phyloP scores from a whole-genome alignment of 2,113 vertebrate genomes.

The Hippocampus comes region DNA sequence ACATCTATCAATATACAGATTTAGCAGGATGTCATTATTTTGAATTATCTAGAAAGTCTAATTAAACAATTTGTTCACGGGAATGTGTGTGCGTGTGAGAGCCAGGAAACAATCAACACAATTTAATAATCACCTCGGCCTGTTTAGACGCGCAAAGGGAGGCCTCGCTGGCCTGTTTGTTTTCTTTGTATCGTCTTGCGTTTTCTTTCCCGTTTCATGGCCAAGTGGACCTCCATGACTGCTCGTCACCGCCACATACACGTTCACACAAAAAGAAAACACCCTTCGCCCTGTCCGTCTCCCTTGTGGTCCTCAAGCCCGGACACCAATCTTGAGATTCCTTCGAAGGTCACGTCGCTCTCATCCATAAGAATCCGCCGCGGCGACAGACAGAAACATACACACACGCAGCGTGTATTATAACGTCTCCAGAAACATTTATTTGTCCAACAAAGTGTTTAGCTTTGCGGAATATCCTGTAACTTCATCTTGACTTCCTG shows the following conservation, averaged over 20 bases:
- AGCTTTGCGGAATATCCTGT: background rate
- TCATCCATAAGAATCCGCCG: background rate
- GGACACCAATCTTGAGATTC: background rate
- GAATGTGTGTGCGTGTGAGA: background rate
- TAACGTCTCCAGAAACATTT: background rate
- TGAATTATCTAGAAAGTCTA: too few relatives aligned
- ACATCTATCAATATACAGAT: background rate
- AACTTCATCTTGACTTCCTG: background rate
- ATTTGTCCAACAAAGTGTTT: background rate
- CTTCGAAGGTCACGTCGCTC: background rate
- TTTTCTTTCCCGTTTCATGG: background rate
- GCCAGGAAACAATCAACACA: constrained; percentile 6
- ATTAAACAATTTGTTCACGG: too few relatives aligned
- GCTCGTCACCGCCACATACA: background rate
- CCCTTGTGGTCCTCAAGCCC: background rate
- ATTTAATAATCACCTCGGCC: background rate
- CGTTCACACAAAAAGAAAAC: background rate
- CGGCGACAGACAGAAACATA: background rate
- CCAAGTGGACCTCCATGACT: constrained; percentile 6
- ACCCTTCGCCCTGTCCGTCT: background rate
- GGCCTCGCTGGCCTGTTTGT: background rate
- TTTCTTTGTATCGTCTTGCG: constrained; percentile 5
- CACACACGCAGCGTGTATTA: background rate
- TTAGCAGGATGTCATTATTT: too few relatives aligned
- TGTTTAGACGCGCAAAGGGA: background rate